phyloP scores from a whole-genome alignment of 2,888 invertebrate genomes.

The Chalcis sispes region DNA sequence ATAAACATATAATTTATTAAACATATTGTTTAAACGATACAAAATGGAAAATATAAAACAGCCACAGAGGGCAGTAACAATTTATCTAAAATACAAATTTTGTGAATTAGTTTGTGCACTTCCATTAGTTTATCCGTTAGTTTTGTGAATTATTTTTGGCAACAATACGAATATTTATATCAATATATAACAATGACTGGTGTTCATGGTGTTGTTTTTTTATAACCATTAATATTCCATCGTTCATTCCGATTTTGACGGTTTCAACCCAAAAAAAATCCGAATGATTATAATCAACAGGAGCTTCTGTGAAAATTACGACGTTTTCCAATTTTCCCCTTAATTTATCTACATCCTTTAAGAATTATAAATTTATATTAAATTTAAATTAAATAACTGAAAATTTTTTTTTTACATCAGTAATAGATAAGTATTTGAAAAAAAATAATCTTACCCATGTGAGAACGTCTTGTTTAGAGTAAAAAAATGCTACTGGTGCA shows the following conservation, averaged over 20 bases:
- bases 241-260: not conserved
- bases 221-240: not conserved
- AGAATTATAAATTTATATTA: not conserved
- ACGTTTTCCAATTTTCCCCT: conserved; percentile 13
- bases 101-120: too few species aligned
- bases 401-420: not conserved
- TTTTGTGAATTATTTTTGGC: too few species aligned
- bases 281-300: conserved; percentile 22
- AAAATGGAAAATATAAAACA: too few species aligned
- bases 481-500: conserved; percentile 16
- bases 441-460: not conserved
- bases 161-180: too few species aligned
- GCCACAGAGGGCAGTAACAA: too few species aligned
- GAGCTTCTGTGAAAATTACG: conserved; percentile 12
- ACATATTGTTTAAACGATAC: too few species aligned
- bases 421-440: not conserved
- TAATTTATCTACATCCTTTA: conserved; percentile 11
- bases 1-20: too few species aligned
- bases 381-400: not conserved
- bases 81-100: too few species aligned
- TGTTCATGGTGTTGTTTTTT: too few species aligned
- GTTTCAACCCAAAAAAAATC: not conserved
- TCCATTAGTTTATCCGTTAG: too few species aligned
- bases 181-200: too few species aligned
- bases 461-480: conserved; percentile 13